A percentile compares a stretch with the other conserved stretches of the same genome.
These are phyloP conservation scores for Noctua pronuba DNA, from an alignment of 2,888 invertebrate genomes.

Conservation along the genomic window DNA sequence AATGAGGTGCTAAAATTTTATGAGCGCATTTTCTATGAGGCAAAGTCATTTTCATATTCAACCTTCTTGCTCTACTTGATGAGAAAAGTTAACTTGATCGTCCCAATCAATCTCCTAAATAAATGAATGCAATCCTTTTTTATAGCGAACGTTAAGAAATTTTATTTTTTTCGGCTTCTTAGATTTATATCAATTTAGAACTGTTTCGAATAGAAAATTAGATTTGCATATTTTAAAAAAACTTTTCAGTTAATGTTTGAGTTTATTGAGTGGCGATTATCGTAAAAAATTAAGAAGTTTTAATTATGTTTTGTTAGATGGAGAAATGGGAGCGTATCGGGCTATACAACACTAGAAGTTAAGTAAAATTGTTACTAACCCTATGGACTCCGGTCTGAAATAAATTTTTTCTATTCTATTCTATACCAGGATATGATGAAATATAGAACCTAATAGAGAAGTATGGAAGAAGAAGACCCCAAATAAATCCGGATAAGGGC, in stretches of 20 bases:
- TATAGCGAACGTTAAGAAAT: conserved; percentile 53
- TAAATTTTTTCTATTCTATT: too few relatives aligned
- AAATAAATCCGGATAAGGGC: too few relatives aligned
- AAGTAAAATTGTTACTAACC: too few relatives aligned
- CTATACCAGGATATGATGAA: background rate
- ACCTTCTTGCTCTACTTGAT: conserved; percentile 58
- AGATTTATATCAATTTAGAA: conserved; percentile 66
- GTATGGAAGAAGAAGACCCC: too few relatives aligned
- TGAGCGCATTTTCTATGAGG: conserved; percentile 43
- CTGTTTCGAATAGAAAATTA: conserved; percentile 67
- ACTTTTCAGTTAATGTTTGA: conserved; percentile 67
- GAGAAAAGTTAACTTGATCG: conserved; percentile 68
- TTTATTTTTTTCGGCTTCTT: conserved; percentile 59
- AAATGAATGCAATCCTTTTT: conserved; percentile 70
- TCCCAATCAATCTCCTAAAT: conserved; percentile 69
- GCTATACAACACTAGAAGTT: too few relatives aligned
- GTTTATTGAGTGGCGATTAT: conserved; percentile 68
- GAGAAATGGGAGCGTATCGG: background rate
- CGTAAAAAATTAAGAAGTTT: conserved; percentile 68
- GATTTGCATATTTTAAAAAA: conserved; percentile 69
- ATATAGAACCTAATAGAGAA: too few relatives aligned
- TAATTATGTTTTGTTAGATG: conserved; percentile 45
- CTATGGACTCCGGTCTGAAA: too few relatives aligned
- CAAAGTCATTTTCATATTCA: conserved; percentile 48
- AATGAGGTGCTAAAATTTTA: conserved; percentile 59